A percentile compares a stretch with the other conserved stretches of the same genome.
phyloP scores from a whole-genome alignment of 2,797 vertebrate genomes.

The Pseudomugil gertrudae region DNA sequence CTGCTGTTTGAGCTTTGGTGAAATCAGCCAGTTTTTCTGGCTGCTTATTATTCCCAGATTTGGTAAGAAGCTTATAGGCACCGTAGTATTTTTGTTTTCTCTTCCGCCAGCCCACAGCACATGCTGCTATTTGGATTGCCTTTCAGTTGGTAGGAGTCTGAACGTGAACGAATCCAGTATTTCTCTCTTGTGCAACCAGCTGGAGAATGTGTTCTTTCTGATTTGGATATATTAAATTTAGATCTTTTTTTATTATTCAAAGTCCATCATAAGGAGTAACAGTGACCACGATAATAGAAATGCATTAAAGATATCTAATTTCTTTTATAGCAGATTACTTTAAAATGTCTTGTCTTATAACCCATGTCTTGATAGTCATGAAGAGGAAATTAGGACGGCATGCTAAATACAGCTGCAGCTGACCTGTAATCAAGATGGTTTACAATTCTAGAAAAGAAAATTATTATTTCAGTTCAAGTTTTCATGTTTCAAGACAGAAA shows the following conservation, averaged over 20 bases:
- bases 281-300: slow-evolving; percentile 27
- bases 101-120: slow-evolving; percentile 57
- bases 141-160: slow-evolving; percentile 63
- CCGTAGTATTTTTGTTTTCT: slow-evolving; percentile 56
- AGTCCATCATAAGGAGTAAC: slow-evolving; percentile 27
- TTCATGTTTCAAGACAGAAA: neutral
- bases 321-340: slow-evolving; percentile 12
- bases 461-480: neutral
- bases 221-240: slow-evolving; percentile 43
- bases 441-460: neutral
- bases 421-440: neutral
- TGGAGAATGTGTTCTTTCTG: slow-evolving; percentile 49
- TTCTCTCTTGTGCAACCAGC: slow-evolving; percentile 67
- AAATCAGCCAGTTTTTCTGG: slow-evolving; percentile 61
- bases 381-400: neutral
- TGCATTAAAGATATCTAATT: slow-evolving; percentile 23
- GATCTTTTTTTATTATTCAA: slow-evolving; percentile 21
- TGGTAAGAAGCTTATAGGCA: slow-evolving; percentile 71
- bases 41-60: slow-evolving; percentile 63
- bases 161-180: slow-evolving; percentile 69
- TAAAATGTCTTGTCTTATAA: slow-evolving; percentile 1
- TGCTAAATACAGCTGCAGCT: neutral
- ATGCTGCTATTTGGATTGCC: slow-evolving; percentile 74
- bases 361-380: neutral
- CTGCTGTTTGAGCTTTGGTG: slow-evolving; percentile 48